A percentile compares a stretch with the other conserved stretches of the same genome.
phyloP scores from a whole-genome alignment of 2,113 vertebrate genomes.

The Zosterops borbonicus region DNA sequence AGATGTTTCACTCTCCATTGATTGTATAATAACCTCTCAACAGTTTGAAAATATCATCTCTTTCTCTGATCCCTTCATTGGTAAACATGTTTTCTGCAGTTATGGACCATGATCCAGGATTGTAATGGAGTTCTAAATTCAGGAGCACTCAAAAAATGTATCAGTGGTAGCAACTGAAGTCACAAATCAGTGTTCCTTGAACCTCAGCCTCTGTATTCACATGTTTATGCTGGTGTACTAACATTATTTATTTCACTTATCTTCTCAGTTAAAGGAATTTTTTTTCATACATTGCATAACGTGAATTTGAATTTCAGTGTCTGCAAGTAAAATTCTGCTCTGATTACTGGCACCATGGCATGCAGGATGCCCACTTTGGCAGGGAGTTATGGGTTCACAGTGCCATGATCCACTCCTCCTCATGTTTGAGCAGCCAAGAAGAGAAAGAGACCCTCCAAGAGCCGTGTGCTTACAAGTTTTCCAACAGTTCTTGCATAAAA shows the following conservation, averaged over 20 bases:
- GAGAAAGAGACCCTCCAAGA: neutral
- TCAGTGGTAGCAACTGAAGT: neutral
- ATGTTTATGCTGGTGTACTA: neutral
- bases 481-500: neutral
- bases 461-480: neutral
- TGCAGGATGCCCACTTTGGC: neutral
- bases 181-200: neutral
- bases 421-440: neutral
- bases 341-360: neutral
- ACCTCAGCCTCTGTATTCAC: neutral
- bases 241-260: neutral
- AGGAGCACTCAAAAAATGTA: neutral
- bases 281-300: neutral
- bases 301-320: neutral
- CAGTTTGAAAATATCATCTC: neutral
- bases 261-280: neutral
- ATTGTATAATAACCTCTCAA: neutral
- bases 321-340: neutral
- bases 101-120: neutral
- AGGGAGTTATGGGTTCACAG: neutral
- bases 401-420: neutral
- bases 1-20: neutral
- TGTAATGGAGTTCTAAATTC: neutral
- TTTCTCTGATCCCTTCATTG: neutral
- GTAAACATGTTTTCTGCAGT: neutral